Evolutionary conservation across 2,888 invertebrate species (phyloP), one percentile per base, ranked within the genome.

Genomic region (Clunio marinus): DNA sequence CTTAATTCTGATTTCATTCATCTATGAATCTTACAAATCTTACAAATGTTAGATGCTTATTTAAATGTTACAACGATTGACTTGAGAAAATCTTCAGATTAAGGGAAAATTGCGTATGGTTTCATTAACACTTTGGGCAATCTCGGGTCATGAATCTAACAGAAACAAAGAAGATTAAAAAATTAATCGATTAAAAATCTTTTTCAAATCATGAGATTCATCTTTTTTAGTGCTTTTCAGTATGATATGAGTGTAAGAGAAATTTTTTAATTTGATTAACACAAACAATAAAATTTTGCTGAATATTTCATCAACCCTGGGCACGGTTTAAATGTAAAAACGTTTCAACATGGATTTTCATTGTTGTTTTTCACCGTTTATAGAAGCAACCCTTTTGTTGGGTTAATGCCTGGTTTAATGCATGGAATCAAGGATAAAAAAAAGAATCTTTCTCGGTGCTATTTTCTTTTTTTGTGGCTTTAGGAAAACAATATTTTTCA

Each of bases 201-300:
- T 41, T n/a, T n/a, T n/a, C n/a, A n/a, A n/a, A n/a, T n/a, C n/a
- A n/a, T n/a, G n/a, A n/a, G n/a, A n/a, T n/a, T 41, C n/a, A 10
- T 15, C 41, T 41, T 41, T 41, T 32, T 32, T 32, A 13, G 35
- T 13, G 35, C 5, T 32, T n/a, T 32, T 13, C 35, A 32, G 35
- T 32, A 13, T 32, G 22, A 22, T 3, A 15, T 20, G 51, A 17
- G 57, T 7, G 57, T n/a, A 25, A 57, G 57, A 51, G 51, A 51
- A 20, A 66, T 35, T 66, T 51, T 66, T 66, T 55, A 66, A 66
- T 66, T 66, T 66, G 25, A 66, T 51, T 28, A 35, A 28, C 55
- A 32, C 66, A 66, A 66, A 66, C 66, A 55, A 66, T 66, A 57
- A 57, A 57, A 57, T 57, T 57, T 57, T 57, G 27, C 57, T 66